phyloP scores from a whole-genome alignment of 2,888 invertebrate species.

The Volucella bombylans region DNA sequence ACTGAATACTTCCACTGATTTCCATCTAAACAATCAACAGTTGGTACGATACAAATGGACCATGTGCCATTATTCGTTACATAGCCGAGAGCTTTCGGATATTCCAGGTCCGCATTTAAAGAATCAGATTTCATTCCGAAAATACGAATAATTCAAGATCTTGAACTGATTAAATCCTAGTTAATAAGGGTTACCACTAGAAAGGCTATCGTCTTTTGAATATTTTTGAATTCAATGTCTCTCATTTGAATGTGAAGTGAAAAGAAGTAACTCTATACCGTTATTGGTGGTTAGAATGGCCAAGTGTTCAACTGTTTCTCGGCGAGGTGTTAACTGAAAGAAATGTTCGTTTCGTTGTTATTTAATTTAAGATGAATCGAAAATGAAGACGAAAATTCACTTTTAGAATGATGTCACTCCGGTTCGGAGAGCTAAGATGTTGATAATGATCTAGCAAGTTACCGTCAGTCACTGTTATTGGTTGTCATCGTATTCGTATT shows the following conservation, averaged over 20 bases:
- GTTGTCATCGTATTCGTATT: too few species aligned
- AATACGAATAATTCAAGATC: not conserved
- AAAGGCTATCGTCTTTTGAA: not conserved
- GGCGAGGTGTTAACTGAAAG: conserved; percentile 62
- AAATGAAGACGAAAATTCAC: conserved; percentile 73
- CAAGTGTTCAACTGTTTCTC: conserved; percentile 29
- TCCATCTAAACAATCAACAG: too few species aligned
- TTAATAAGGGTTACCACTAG: conserved; percentile 41
- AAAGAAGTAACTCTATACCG: too few species aligned
- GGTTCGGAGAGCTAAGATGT: conserved; percentile 49
- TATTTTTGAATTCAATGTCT: not conserved
- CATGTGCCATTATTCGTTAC: too few species aligned
- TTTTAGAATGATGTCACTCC: conserved; percentile 72
- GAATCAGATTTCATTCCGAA: not conserved
- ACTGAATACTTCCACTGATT: too few species aligned
- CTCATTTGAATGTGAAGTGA: too few species aligned
- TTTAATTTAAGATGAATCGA: conserved; percentile 71
- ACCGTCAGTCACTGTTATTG: conserved; percentile 4
- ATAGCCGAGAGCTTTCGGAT: not conserved
- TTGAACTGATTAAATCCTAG: conserved; percentile 33
- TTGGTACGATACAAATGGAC: too few species aligned
- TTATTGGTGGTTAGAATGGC: not conserved
- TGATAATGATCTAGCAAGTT: conserved; percentile 62
- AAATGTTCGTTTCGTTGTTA: conserved; percentile 73
- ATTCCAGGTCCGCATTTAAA: not conserved